A percentile compares a stretch with the other conserved stretches of the same genome.
Conservation (phyloP, 2,888 invertebrate genomes). For the Sphaerophoria rueppellii region DNA sequence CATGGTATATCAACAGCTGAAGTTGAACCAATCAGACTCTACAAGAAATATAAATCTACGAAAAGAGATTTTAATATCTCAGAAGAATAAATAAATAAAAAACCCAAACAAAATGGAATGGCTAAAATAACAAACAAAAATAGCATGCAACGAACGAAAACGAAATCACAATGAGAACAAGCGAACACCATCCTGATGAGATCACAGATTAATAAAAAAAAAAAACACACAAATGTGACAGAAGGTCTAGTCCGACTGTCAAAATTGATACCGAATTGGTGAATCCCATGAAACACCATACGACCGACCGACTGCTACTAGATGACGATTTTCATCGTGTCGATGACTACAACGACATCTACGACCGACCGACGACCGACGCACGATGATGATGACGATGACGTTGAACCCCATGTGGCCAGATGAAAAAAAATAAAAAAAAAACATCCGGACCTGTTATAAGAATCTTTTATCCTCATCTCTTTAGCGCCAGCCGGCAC, state of each 20-base stretch:
- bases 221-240: slow-evolving; percentile 67
- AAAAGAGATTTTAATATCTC: slow-evolving; percentile 49
- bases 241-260: slow-evolving; percentile 62
- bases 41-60: slow-evolving; percentile 47
- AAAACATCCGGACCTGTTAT: slow-evolving; percentile 63
- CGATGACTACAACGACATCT: too few species aligned
- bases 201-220: slow-evolving; percentile 64
- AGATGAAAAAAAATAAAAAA: slow-evolving; percentile 12
- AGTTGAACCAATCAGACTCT: background rate
- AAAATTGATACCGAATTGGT: slow-evolving; percentile 37
- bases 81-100: background rate
- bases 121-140: slow-evolving; percentile 14
- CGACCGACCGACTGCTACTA: too few species aligned
- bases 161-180: slow-evolving; percentile 6
- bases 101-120: background rate
- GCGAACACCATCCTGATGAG: slow-evolving; percentile 56
- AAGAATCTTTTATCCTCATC: slow-evolving; percentile 41
- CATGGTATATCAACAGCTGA: background rate
- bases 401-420: slow-evolving; percentile 64
- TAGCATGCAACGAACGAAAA: background rate
- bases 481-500: slow-evolving; percentile 60
- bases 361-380: slow-evolving; percentile 8
- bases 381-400: slow-evolving; percentile 20
- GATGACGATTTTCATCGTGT: too few species aligned
- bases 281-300: slow-evolving; percentile 26